Conservation (phyloP, 2,888 invertebrate species). For the Scotopteryx bipunctaria region DNA sequence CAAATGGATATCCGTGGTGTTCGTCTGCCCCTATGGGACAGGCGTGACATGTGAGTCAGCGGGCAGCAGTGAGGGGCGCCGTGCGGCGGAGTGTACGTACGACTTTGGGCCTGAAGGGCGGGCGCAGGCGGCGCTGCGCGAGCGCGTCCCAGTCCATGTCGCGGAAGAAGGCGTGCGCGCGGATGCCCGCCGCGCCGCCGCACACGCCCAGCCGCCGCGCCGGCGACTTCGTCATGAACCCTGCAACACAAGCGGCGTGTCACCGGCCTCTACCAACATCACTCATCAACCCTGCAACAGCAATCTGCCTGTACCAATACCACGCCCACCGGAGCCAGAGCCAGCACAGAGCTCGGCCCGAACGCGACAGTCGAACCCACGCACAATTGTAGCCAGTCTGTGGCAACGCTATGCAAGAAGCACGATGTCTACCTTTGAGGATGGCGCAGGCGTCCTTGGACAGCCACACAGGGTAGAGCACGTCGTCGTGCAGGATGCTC, state of each 20-base stretch:
- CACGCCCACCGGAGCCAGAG: no score
- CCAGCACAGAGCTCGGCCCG: no score
- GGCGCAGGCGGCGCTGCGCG: conserved; percentile 94
- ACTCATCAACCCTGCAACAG: no score
- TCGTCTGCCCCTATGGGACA: no score
- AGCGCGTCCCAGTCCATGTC: conserved; percentile 98
- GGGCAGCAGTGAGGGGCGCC: no score
- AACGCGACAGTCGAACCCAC: no score
- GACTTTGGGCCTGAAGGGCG: conserved; percentile 99
- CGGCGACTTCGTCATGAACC: conserved; percentile 99
- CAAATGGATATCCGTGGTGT: no score
- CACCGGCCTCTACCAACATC: no score
- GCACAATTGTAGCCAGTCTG: no score
- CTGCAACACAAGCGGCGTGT: conserved; percentile 61
- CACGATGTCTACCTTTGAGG: conserved; percentile 60
- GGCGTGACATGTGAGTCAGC: no score
- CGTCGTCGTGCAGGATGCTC: conserved; percentile 98
- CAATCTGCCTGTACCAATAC: no score
- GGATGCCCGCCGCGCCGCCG: conserved; percentile 91
- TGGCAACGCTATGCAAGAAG: background rate
- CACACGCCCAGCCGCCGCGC: conserved; percentile 96
- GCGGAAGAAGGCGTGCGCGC: conserved; percentile 95
- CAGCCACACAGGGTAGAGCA: conserved; percentile 98
- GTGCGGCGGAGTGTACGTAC: no score
- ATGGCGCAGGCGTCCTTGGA: conserved; percentile 73